Conservation (phyloP, 2,797 vertebrate genomes). For the Euphonia xanthogaster region DNA sequence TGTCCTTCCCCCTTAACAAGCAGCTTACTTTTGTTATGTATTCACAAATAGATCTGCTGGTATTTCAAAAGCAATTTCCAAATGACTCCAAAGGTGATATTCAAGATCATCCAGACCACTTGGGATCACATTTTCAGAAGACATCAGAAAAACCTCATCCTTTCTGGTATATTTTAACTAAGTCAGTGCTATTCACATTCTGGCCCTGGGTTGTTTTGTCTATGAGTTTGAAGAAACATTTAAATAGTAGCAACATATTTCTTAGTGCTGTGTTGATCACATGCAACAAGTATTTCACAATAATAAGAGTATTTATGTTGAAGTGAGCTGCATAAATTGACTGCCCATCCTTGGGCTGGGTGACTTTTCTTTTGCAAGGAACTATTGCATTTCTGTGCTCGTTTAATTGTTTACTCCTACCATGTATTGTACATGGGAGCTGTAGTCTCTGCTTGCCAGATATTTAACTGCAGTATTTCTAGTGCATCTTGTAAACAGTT, state of each 20-base stretch:
- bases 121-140: neutral
- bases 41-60: neutral
- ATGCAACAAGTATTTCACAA: conserved; percentile 20
- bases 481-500: neutral
- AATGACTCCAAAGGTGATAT: neutral
- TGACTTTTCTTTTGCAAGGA: neutral
- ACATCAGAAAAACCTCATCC: neutral
- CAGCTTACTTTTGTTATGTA: neutral
- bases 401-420: neutral
- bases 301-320: neutral
- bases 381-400: neutral
- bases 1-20: neutral
- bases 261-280: neutral
- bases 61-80: neutral
- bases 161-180: neutral
- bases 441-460: neutral
- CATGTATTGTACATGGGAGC: neutral
- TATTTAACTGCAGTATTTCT: neutral
- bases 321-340: neutral
- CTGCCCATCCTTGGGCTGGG: neutral
- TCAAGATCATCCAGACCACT: neutral
- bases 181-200: neutral
- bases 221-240: neutral
- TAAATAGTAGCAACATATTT: conserved; percentile 26
- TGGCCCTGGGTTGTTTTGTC: conserved; percentile 19